A percentile compares a stretch with the other conserved stretches of the same genome.
These are phyloP conservation scores for Ostrea denselamellosa DNA, from an alignment of 1,140 invertebrate species.

Conservation along the genomic window DNA sequence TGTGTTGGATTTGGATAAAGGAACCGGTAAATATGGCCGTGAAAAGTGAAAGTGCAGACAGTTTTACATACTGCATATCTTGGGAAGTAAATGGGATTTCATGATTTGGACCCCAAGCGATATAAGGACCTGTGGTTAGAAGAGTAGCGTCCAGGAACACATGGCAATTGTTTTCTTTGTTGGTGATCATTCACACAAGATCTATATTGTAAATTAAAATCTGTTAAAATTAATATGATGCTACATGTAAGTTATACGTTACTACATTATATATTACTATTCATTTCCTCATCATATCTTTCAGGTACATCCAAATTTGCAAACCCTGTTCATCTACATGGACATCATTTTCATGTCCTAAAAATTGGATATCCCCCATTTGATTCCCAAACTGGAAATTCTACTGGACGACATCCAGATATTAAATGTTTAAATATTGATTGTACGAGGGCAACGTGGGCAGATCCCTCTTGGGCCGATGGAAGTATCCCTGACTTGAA, in stretches of 20 bases:
- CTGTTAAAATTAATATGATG: not conserved
- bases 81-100: too few relatives aligned
- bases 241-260: not conserved
- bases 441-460: constrained; percentile 41
- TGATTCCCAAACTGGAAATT: not conserved
- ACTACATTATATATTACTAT: not conserved
- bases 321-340: constrained; percentile 49
- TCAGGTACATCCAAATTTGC: not conserved
- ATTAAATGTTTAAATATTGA: constrained; percentile 32
- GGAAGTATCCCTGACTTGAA: constrained; percentile 41
- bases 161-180: not conserved
- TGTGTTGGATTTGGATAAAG: too few relatives aligned
- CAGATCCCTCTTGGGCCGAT: constrained; percentile 10
- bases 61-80: too few relatives aligned
- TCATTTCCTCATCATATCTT: not conserved
- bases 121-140: not conserved
- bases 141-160: not conserved
- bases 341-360: constrained; percentile 49
- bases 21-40: too few relatives aligned
- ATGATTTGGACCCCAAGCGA: too few relatives aligned
- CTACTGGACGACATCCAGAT: constrained; percentile 21
- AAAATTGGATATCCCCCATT: constrained; percentile 48
- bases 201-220: not conserved
- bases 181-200: not conserved
- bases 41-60: too few relatives aligned